phyloP scores from a whole-genome alignment of 23 tunicate genomes.

The Halocynthia roretzi region DNA sequence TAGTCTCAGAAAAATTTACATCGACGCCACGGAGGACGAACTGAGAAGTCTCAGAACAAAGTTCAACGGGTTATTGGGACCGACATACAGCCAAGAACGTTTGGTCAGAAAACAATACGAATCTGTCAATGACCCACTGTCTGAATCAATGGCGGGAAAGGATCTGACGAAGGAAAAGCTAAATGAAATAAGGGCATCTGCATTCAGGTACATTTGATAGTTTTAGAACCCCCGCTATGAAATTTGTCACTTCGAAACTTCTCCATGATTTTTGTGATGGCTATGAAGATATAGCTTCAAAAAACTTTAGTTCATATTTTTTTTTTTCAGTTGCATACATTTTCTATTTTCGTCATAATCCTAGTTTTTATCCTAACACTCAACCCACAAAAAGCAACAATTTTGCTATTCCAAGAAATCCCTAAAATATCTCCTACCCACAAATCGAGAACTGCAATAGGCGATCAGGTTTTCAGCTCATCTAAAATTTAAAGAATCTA shows the following conservation, averaged over 20 bases:
- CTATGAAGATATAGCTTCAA: no score
- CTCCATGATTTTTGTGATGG: no score
- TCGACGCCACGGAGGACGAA: slow-evolving; percentile 24
- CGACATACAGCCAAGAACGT: background rate
- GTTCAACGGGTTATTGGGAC: slow-evolving; percentile 19
- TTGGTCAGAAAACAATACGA: background rate
- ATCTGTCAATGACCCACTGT: background rate
- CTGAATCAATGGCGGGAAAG: background rate
- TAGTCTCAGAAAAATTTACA: slow-evolving; percentile 28
- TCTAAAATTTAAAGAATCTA: background rate
- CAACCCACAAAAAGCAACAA: no score
- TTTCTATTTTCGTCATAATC: no score
- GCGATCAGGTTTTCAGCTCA: no score
- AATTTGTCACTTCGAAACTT: no score
- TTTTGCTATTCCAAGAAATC: no score
- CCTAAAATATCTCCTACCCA: no score
- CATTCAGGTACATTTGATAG: background rate
- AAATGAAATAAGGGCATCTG: slow-evolving; percentile 8
- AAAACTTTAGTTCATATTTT: no score
- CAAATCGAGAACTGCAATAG: no score
- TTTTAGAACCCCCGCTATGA: background rate
- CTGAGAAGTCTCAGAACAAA: background rate
- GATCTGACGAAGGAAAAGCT: slow-evolving; percentile 5
- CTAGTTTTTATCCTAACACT: no score
- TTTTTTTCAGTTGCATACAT: no score